A percentile compares a stretch with the other conserved stretches of the same genome.
Conservation (phyloP, 2,888 invertebrate genomes). For the Spodoptera exigua region DNA sequence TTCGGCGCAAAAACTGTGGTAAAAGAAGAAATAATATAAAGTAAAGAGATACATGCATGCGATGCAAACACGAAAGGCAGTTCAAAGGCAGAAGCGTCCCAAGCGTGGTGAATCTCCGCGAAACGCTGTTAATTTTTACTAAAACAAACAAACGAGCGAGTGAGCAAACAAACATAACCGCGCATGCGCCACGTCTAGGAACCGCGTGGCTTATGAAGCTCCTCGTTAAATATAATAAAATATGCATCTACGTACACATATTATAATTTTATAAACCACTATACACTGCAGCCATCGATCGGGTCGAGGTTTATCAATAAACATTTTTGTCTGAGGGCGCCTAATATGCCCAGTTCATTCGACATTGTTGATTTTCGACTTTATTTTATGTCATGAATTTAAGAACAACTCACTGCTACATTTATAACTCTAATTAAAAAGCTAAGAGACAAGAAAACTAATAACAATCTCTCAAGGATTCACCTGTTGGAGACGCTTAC, state of each 20-base stretch:
- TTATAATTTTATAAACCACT: constrained; percentile 49
- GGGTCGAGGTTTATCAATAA: constrained; percentile 18
- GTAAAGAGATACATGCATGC: constrained; percentile 61
- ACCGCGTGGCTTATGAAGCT: constrained; percentile 57
- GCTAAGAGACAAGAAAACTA: constrained; percentile 7
- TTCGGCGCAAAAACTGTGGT: constrained; percentile 23
- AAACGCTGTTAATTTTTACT: constrained; percentile 82
- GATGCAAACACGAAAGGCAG: constrained; percentile 66
- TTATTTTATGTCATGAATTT: no score
- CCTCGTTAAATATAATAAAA: constrained; percentile 56
- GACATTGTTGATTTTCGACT: no score
- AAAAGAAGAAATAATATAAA: constrained; percentile 57
- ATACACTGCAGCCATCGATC: constrained; percentile 36
- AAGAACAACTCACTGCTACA: no score
- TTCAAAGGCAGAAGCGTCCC: constrained; percentile 74
- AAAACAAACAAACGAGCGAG: constrained; percentile 80
- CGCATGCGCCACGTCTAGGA: constrained; percentile 67
- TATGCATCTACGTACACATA: constrained; percentile 31
- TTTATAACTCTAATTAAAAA: not conserved
- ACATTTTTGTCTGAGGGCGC: constrained; percentile 11
- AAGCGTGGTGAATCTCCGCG: constrained; percentile 72
- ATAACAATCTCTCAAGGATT: constrained; percentile 25
- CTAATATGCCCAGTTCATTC: no score
- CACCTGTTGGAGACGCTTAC: constrained; percentile 47
- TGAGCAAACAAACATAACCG: constrained; percentile 74